These are phyloP conservation scores for Gastracanthus pulcherrimus DNA, from an alignment of 2,888 invertebrate species.

Conservation along the genomic window DNA sequence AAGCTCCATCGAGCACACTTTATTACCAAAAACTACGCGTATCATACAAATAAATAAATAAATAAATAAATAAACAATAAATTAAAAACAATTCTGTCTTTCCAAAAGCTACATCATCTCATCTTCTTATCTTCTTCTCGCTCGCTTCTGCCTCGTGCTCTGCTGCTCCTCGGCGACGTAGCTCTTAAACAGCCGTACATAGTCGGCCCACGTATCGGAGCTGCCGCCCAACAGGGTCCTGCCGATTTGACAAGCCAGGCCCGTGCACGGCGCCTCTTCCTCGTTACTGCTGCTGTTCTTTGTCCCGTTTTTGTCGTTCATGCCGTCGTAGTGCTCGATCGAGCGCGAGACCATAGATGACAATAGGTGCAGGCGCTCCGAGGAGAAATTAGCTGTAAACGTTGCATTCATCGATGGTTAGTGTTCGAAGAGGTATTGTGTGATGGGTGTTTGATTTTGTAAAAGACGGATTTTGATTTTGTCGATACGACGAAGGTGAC, in stretches of 20 bases:
- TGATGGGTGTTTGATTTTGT: neutral
- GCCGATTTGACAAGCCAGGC: slow-evolving; percentile 78
- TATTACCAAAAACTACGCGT: neutral
- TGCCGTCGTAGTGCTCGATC: slow-evolving; percentile 64
- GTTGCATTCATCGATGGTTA: neutral
- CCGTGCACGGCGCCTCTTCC: slow-evolving; percentile 76
- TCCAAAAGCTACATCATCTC: neutral
- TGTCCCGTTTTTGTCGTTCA: slow-evolving; percentile 51
- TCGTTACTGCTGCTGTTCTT: neutral
- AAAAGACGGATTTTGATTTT: too few species aligned
- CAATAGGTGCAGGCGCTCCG: slow-evolving; percentile 52
- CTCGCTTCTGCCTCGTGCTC: neutral
- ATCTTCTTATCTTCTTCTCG: slow-evolving; percentile 20
- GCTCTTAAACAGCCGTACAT: slow-evolving; percentile 65
- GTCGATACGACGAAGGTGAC: too few species aligned
- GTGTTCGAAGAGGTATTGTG: neutral
- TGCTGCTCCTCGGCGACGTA: slow-evolving; percentile 66
- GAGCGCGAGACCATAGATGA: slow-evolving; percentile 65
- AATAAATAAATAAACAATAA: slow-evolving; percentile 51
- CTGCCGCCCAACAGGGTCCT: slow-evolving; percentile 62
- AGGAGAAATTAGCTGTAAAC: slow-evolving; percentile 27
- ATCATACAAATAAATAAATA: slow-evolving; percentile 48
- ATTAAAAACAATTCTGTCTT: neutral
- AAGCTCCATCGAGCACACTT: neutral
- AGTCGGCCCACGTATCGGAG: slow-evolving; percentile 67